Evolutionary conservation across 2,113 vertebrate species (phyloP), one percentile per base, ranked within the genome.

Genomic region (Anolis carolinensis): DNA sequence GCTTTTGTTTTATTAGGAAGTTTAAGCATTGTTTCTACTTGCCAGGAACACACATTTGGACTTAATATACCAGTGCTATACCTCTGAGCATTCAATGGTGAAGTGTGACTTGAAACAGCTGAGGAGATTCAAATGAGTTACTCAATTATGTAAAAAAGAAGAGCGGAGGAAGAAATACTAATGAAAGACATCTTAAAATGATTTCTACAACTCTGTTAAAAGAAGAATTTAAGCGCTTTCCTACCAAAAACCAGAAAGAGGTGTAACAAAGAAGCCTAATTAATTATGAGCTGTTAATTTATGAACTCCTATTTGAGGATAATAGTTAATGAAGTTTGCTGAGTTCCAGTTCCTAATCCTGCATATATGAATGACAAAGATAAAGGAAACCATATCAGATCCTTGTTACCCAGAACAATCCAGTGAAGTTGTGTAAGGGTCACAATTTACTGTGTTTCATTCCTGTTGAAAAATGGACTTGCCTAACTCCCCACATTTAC

Each of bases 121-220:
- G 85, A 92, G 91, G 77, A 81, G 83, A 73, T 82, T 88, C 89
- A 89, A 68, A 87, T 82, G 89, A 81, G 93, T 81, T 59, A 89
- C 85, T 32, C n/a, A 36, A 44, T 4, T 44, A 44, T 5, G 39
- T 44, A 44, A 44, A 44, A 44, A 44, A 2, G 14, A 25, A 89
- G 89, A 13, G 90, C 18, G 34, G 14, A 0, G 27, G 13, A 13
- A 21, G 73, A 10, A 85, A 13, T 55, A 78, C 80, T 6, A 59
- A 87, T 65, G 39, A 34, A 85, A n/a, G 63, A 34, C 48, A 30
- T 36, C n/a, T 50, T 27, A 65, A 63, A 86, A 67, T 44, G 52
- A 81, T 21, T 81, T 92, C 83, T 88, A 89, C 86, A 87, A 89
- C 27, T 32, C 77, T 87, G 48, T 85, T 68, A 84, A 86, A 1